These are phyloP conservation scores for Orthosia gracilis DNA, from an alignment of 2,888 invertebrate genomes.

Conservation along the genomic window DNA sequence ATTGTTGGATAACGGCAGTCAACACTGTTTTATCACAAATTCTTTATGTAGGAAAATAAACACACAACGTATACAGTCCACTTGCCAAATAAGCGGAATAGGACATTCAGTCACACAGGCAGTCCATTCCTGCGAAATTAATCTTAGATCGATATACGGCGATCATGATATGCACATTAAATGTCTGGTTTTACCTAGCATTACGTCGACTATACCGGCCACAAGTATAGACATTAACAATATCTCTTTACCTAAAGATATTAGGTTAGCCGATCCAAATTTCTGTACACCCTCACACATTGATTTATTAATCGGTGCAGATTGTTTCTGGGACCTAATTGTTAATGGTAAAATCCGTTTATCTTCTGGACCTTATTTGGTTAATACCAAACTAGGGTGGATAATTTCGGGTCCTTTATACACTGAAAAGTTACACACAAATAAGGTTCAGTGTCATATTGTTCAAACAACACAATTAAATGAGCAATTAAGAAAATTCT, in stretches of 20 bases:
- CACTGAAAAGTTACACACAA: neutral
- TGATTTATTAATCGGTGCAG: constrained; percentile 7
- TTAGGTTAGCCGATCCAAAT: neutral
- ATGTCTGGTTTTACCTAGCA: constrained; percentile 1
- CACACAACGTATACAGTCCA: constrained; percentile 6
- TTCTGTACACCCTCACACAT: constrained; percentile 10
- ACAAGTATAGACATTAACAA: neutral
- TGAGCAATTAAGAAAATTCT: constrained; percentile 15
- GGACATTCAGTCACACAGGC: constrained; percentile 4
- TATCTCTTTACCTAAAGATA: neutral
- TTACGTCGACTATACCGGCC: constrained; percentile 17
- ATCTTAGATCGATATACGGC: constrained; percentile 9
- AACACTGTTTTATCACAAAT: neutral
- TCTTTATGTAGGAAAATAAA: neutral
- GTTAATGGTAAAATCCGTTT: constrained; percentile 1
- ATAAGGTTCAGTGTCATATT: constrained; percentile 7
- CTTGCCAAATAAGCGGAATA: neutral
- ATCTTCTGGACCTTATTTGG: constrained; percentile 9
- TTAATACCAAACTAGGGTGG: constrained; percentile 4
- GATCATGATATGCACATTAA: neutral
- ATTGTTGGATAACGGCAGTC: neutral
- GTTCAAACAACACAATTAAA: constrained; percentile 12
- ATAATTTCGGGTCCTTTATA: neutral
- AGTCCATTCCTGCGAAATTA: constrained; percentile 1
- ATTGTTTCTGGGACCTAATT: constrained; percentile 4